A percentile compares a stretch with the other conserved stretches of the same genome.
Evolutionary conservation across 2,888 invertebrate genomes (phyloP).

Genomic region (Deladenus siricidicola): DNA sequence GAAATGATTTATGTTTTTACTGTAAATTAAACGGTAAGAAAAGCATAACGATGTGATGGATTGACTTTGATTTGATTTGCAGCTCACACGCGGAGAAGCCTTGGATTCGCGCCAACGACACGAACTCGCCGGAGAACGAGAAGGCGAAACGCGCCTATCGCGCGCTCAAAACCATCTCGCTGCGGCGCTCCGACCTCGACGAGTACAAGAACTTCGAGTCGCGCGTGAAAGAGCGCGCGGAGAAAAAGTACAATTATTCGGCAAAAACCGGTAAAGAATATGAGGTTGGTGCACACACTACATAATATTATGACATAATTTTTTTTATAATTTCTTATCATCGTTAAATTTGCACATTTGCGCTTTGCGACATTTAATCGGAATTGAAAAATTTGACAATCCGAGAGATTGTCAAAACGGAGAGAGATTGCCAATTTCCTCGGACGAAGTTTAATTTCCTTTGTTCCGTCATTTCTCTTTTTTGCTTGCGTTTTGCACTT

Average conservation of each 20-base stretch:
- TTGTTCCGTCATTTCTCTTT: no score
- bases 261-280: slow-evolving; percentile 50
- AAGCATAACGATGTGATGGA: not conserved
- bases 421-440: no score
- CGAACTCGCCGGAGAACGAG: slow-evolving; percentile 66
- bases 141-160: slow-evolving; percentile 76
- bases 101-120: slow-evolving; percentile 76
- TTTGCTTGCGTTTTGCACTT: no score
- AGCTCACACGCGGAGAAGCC: slow-evolving; percentile 61
- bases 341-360: no score
- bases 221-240: slow-evolving; percentile 59
- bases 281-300: no score
- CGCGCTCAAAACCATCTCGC: slow-evolving; percentile 77
- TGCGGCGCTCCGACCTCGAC: slow-evolving; percentile 62
- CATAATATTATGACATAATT: no score
- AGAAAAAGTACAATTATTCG: slow-evolving; percentile 48
- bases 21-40: not conserved
- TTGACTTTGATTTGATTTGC: slow-evolving; percentile 22
- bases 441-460: no score
- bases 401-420: no score
- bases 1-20: not conserved
- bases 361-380: no score
- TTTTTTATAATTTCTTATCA: no score
- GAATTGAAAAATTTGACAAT: no score
- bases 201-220: slow-evolving; percentile 72